These are phyloP conservation scores for Myioborus melanocephalus DNA, from an alignment of 2,797 vertebrate genomes.

Conservation along the genomic window DNA sequence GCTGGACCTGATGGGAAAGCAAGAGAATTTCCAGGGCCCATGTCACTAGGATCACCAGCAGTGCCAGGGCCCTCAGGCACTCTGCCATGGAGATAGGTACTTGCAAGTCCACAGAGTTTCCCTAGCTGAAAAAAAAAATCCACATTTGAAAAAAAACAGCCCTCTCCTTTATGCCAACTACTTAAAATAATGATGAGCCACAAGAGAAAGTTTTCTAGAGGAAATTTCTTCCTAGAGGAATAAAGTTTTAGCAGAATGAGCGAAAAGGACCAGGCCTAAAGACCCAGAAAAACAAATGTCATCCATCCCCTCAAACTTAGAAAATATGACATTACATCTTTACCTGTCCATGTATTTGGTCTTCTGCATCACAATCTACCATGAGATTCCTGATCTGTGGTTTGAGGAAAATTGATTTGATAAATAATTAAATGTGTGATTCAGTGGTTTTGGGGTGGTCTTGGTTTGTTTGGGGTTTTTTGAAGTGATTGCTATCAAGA, in stretches of 20 bases:
- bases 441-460: background rate
- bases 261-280: background rate
- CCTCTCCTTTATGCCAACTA: background rate
- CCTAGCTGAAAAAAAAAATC: background rate
- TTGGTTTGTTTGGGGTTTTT: background rate
- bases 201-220: background rate
- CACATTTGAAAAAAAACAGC: background rate
- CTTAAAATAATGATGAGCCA: background rate
- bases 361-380: background rate
- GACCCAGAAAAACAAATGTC: background rate
- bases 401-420: background rate
- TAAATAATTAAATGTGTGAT: background rate
- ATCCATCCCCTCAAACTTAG: background rate
- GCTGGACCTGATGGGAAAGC: background rate
- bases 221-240: background rate
- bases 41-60: background rate
- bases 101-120: background rate
- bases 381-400: background rate
- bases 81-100: background rate
- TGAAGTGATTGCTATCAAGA: background rate
- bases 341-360: background rate
- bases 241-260: background rate
- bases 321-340: background rate
- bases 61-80: accelerated
- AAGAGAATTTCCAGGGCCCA: background rate